Percentiles rank a stretch among this genome's conserved stretches.
phyloP scores from a whole-genome alignment of 1,140 invertebrate genomes.

The Trigoniulus corallinus region DNA sequence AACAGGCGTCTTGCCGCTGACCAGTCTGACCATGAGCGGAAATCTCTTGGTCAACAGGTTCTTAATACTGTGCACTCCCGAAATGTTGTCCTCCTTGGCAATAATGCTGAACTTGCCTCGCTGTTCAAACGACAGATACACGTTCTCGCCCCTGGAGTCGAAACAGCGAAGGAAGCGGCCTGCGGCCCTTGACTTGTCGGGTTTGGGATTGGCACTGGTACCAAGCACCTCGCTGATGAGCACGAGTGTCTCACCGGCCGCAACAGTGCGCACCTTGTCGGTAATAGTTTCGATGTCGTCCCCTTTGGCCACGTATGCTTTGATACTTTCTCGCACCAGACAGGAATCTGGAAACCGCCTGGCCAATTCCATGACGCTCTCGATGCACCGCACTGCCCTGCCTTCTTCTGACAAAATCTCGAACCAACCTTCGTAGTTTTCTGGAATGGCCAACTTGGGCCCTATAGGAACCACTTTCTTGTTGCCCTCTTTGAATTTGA shows the following conservation, averaged over 20 bases:
- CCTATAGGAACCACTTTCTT: slow-evolving; percentile 53
- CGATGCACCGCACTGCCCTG: slow-evolving; percentile 68
- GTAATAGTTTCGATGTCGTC: slow-evolving; percentile 39
- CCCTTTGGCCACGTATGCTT: slow-evolving; percentile 40
- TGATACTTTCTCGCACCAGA: slow-evolving; percentile 67
- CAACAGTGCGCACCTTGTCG: slow-evolving; percentile 50
- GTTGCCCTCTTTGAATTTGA: slow-evolving; percentile 80
- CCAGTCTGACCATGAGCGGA: slow-evolving; percentile 74
- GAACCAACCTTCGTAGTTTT: slow-evolving; percentile 79
- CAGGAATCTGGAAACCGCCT: slow-evolving; percentile 57
- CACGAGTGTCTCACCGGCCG: slow-evolving; percentile 61
- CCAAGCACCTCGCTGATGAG: slow-evolving; percentile 48
- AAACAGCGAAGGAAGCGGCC: slow-evolving; percentile 63
- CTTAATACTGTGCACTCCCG: slow-evolving; percentile 52
- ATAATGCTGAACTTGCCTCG: slow-evolving; percentile 76
- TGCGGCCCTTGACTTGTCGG: too few species aligned
- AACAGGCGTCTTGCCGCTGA: slow-evolving; percentile 64
- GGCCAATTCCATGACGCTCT: slow-evolving; percentile 64
- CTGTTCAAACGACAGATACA: slow-evolving; percentile 66
- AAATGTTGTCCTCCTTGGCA: slow-evolving; percentile 78
- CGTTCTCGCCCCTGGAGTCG: slow-evolving; percentile 62
- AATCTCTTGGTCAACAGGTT: slow-evolving; percentile 71
- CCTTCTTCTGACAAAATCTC: slow-evolving; percentile 87
- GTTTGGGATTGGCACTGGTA: slow-evolving; percentile 26
- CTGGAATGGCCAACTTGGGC: slow-evolving; percentile 69